Evolutionary conservation across 2,797 vertebrate species (phyloP).

Genomic region (Acanthurus leucopareius): DNA sequence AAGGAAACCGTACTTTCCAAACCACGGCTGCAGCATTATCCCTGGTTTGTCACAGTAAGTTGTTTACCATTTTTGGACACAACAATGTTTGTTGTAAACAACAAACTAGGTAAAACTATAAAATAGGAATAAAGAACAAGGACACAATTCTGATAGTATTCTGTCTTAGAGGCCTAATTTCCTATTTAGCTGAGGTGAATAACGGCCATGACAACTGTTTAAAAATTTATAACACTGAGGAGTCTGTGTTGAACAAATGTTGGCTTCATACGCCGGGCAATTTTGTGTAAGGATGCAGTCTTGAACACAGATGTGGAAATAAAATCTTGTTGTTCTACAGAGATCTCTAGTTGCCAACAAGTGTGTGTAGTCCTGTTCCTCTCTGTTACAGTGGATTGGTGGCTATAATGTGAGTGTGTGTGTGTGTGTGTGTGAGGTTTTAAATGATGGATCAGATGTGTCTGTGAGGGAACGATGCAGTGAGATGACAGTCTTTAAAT

Average conservation of each 20-base stretch:
- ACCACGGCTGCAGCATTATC: background rate
- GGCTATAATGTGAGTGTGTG: background rate
- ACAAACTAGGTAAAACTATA: background rate
- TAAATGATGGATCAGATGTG: constrained; percentile 1
- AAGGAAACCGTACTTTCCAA: background rate
- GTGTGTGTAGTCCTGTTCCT: constrained; percentile 1
- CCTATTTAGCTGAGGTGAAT: background rate
- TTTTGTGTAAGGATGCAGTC: background rate
- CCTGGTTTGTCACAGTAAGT: background rate
- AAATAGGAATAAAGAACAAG: too few relatives aligned
- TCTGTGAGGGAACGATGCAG: background rate
- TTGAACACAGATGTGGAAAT: constrained; percentile 5
- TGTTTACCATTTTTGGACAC: background rate
- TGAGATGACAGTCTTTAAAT: background rate
- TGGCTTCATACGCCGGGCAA: background rate
- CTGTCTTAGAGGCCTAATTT: constrained; percentile 3
- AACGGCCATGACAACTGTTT: background rate
- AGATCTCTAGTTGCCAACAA: background rate
- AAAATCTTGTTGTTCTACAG: background rate
- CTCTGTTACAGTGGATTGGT: constrained; percentile 18
- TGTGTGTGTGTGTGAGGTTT: constrained; percentile 12
- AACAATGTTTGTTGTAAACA: background rate
- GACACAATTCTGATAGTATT: too few relatives aligned
- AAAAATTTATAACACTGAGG: background rate
- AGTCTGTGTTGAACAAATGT: background rate